Conservation (phyloP, 1,140 invertebrate species). For the Centruroides vittatus region DNA sequence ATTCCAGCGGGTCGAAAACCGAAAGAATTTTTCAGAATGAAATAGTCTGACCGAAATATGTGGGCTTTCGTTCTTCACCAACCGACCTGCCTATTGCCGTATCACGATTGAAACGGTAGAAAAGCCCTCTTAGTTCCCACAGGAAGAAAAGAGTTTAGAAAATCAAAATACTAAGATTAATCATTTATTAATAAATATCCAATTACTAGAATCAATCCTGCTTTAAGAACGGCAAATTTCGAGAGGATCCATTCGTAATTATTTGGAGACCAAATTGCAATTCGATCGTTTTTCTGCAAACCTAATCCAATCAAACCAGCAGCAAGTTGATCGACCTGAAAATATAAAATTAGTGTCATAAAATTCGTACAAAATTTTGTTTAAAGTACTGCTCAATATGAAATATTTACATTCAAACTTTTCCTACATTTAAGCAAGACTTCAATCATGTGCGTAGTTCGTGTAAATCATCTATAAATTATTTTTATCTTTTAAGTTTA, state of each 20-base stretch:
- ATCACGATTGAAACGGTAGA: no score
- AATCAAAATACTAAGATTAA: no score
- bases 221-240: slow-evolving; percentile 58
- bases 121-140: no score
- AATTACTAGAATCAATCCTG: slow-evolving; percentile 37
- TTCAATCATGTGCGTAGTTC: neutral
- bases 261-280: slow-evolving; percentile 85
- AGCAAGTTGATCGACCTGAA: slow-evolving; percentile 58
- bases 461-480: no score
- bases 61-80: no score
- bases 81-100: no score
- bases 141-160: no score
- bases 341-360: neutral
- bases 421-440: neutral
- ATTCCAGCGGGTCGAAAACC: no score
- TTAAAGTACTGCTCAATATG: neutral
- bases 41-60: no score
- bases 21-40: no score
- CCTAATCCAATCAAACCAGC: slow-evolving; percentile 62
- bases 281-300: slow-evolving; percentile 56
- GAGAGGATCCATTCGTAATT: slow-evolving; percentile 62
- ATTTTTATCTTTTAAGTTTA: no score
- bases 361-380: neutral
- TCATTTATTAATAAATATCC: no score
- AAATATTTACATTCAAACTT: neutral